Evolutionary conservation across 2,113 vertebrate species (phyloP), one percentile per base, ranked within the genome.

Genomic region (Odontophorus gujanensis): DNA sequence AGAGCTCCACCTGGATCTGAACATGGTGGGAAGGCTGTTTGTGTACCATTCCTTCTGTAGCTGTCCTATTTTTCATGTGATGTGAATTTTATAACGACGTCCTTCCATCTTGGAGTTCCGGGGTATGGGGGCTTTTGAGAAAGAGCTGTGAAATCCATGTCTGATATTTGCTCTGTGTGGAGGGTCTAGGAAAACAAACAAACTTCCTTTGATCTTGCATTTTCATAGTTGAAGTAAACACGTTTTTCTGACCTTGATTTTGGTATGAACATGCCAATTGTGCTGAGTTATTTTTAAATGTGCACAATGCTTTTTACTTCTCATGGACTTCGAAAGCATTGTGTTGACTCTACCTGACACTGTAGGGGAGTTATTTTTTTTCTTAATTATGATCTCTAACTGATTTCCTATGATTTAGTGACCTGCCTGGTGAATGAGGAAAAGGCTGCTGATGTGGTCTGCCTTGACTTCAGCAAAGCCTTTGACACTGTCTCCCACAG

Each of bases 21-120:
- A 34, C 1, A 1, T 21, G 21, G 50, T 1, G 1, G 36, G 24
- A 77, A 85, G 18, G 17, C 2, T 42, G 1, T 59, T 77, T 21
- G 7, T 45, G 10, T 38, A n/a, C 18, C 19, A 55, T 73, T 78
- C 36, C 26, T 82, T 85, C 55, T 34, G 26, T 63, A 0, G 28
- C 17, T 17, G 22, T 19, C 91, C 25, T 32, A n/a, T 11, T 66
- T 80, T 22, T 42, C 0, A 34, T 5, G 2, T 0, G 13, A 20
- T 38, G 19, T 42, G 58, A 47, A 26, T 83, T 78, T 74, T 75
- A 25, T 61, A 93, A 4, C 32, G 22, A 22, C 36, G 24, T 6
- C n/a, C 24, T 84, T 20, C 11, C 9, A 11, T 20, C 40, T 21
- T 38, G 40, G 19, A 42, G 19, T 53, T 89, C 53, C 42, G 17